Evolutionary conservation across 2,888 invertebrate species (phyloP), one percentile per base, ranked within the genome.

Genomic region (Poecilus cupreus): DNA sequence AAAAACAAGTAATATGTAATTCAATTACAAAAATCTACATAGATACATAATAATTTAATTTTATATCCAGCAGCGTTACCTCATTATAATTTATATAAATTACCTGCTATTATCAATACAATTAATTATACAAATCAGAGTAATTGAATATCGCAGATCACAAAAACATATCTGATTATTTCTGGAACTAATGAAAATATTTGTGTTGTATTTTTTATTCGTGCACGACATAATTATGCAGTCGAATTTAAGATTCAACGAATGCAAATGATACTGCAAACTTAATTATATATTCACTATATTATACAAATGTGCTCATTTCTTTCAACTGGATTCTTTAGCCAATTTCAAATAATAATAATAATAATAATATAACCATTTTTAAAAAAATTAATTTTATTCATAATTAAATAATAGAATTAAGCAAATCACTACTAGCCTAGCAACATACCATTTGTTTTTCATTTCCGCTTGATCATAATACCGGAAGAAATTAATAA

Each of bases 71-170:
- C 64, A 37, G 64, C 13, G 32, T 11, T 37, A 68, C 18, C 32
- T 18, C 13, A 68, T 68, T 68, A 68, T 68, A 32, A 68, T 68
- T 68, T 68, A 37, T 68, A 68, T 68, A 32, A 68, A 68, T 37
- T 32, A 68, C 32, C 37, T 4, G 64, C 10, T 13, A 37, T 64
- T 64, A 64, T 64, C 64, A 32, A 64, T 68, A 68, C 37, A 68
- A 37, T 68, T 68, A 68, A 68, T 68, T 68, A 68, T 68, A 68
- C 64, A 68, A 68, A 68, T 68, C 16, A 6, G 37, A 18, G 18
- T 68, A 68, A 68, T 68, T 68, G 64, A 68, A 68, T 37, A 68
- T 68, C 6, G 64, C 64, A 37, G 37, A 37, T 51, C 37, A 68
- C 32, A 68, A 68, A 68, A 68, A 68, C 16, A 13, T 68, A 8